phyloP scores from a whole-genome alignment of 2,113 vertebrate species.

The Euleptes europaea region DNA sequence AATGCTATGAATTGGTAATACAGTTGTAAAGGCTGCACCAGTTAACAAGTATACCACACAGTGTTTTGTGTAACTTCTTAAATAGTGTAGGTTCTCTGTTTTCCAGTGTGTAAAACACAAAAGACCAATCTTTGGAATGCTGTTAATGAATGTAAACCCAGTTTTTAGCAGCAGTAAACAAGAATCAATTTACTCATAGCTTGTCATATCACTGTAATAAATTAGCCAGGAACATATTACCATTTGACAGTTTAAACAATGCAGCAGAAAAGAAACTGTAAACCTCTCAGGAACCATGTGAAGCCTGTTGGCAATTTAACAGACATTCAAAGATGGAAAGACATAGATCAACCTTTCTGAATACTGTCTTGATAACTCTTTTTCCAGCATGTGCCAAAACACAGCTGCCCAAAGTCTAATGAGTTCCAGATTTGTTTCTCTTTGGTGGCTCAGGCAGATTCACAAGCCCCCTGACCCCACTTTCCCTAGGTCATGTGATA shows the following conservation, averaged over 20 bases:
- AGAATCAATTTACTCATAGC: conserved; percentile 62
- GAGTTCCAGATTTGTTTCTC: conserved; percentile 68
- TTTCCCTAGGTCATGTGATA: conserved; percentile 48
- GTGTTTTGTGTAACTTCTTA: background rate
- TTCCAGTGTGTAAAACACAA: conserved; percentile 61
- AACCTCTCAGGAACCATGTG: conserved; percentile 63
- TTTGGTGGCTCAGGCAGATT: conserved; percentile 66
- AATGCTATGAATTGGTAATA: background rate
- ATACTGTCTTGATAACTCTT: conserved; percentile 63
- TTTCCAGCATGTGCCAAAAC: conserved; percentile 64
- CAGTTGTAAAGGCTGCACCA: conserved; percentile 10
- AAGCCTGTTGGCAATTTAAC: conserved; percentile 67
- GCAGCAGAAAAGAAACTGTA: conserved; percentile 54
- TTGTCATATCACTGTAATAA: conserved; percentile 67
- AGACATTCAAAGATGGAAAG: conserved; percentile 67
- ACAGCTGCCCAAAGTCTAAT: conserved; percentile 67
- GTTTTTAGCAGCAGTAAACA: conserved; percentile 64
- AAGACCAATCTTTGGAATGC: conserved; percentile 72
- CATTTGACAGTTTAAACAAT: conserved; percentile 72
- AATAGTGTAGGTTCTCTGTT: conserved; percentile 45
- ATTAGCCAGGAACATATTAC: conserved; percentile 68
- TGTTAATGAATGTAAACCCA: conserved; percentile 73
- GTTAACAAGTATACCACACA: background rate
- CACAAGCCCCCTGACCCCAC: conserved; percentile 59
- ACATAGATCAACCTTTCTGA: conserved; percentile 65